phyloP scores from a whole-genome alignment of 2,113 vertebrate genomes.

The Prionailurus viverrinus region DNA sequence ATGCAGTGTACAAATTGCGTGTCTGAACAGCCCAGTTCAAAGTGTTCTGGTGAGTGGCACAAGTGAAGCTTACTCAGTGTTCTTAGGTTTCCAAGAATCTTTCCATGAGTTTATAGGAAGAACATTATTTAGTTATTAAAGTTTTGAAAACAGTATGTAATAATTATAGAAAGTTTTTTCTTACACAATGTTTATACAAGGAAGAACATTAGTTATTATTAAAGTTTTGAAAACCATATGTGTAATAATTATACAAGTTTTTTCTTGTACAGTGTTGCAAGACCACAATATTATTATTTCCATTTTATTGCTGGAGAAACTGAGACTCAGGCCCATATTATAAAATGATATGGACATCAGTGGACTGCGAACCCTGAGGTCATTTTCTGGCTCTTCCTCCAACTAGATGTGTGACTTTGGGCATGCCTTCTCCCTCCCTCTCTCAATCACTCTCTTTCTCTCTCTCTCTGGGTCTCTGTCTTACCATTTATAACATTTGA shows the following conservation, averaged over 20 bases:
- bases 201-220: not conserved
- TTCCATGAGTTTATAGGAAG: not conserved
- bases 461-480: not conserved
- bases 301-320: not conserved
- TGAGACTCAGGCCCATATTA: not conserved
- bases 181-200: not conserved
- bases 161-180: not conserved
- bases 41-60: not conserved
- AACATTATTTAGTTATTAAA: not conserved
- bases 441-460: not conserved
- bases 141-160: not conserved
- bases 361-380: not conserved
- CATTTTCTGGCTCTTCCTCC: not conserved
- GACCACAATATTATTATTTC: not conserved
- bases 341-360: not conserved
- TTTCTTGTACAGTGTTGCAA: not conserved
- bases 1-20: not conserved
- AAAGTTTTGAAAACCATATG: not conserved
- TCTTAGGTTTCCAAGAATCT: not conserved
- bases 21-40: not conserved
- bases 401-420: not conserved
- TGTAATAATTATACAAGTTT: not conserved
- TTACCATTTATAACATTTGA: not conserved
- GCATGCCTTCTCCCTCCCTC: not conserved
- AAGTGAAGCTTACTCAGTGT: not conserved